Percentiles rank a stretch among this genome's conserved stretches.
phyloP scores from a whole-genome alignment of 2,797 vertebrate species.

The Remorina albescens region DNA sequence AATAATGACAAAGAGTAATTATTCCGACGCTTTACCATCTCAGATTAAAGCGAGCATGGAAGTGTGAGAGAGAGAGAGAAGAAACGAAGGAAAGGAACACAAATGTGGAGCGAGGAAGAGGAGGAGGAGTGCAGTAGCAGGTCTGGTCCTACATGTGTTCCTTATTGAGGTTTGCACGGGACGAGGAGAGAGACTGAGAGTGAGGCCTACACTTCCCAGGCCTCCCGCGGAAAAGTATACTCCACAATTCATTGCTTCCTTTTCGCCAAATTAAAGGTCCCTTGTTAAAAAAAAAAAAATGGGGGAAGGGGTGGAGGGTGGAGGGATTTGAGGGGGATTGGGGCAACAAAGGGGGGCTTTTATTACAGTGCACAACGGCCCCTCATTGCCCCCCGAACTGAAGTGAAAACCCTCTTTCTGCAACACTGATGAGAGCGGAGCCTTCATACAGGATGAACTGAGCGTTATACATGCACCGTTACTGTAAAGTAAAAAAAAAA shows the following conservation, averaged over 20 bases:
- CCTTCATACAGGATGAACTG: background rate
- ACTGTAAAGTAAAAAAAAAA: background rate
- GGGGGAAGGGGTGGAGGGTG: conserved; percentile 37
- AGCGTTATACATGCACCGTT: too few species aligned
- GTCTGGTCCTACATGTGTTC: conserved; percentile 77
- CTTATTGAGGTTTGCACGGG: conserved; percentile 63
- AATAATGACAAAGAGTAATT: conserved; percentile 52
- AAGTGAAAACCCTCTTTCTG: conserved; percentile 23
- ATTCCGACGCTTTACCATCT: conserved; percentile 18
- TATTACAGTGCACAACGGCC: conserved; percentile 70
- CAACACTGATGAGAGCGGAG: conserved; percentile 6
- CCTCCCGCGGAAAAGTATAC: conserved; percentile 80
- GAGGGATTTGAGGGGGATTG: conserved; percentile 42
- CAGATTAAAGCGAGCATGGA: background rate
- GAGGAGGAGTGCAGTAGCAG: conserved; percentile 32
- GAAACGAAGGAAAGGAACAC: background rate
- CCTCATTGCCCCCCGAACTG: conserved; percentile 28
- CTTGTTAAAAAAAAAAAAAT: conserved; percentile 84
- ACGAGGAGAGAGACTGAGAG: conserved; percentile 12
- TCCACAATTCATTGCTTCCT: conserved; percentile 86
- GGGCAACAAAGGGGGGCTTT: conserved; percentile 71
- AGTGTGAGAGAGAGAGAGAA: background rate
- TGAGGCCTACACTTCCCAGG: conserved; percentile 71
- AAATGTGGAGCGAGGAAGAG: background rate
- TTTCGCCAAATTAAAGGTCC: conserved; percentile 84